Base-by-base conservation (phyloP, 35 echinoderm and acorn worm species). In the Apostichopus californicus region DNA sequence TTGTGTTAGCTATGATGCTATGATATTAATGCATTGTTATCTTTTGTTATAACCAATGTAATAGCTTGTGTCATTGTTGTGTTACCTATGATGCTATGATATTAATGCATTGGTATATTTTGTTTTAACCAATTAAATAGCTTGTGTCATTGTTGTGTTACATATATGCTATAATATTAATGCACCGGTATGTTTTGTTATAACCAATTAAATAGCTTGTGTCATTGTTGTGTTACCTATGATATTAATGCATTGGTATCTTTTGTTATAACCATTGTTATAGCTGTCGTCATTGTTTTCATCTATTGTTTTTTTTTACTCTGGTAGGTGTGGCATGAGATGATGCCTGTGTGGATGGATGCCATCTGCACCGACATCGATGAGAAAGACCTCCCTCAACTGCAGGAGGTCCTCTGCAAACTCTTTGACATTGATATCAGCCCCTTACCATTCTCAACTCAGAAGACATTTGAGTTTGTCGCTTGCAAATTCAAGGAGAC, bases 271-370 rank as follows among this genome's bases (percentile, higher is more conserved):
- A 11, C 71, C n/a, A 18, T 22, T 73, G 71, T 73, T 73, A 22
- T 20, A 22, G 3, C 12, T 75, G 21, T 75, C 2, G 5, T 8
- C 20, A 75, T 20, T 75, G 71, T 75, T 18, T 8, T 61, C 58
- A 8, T 61, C 58, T 61, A 61, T 61, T 61, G 21, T 60, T 52
- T 60, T 9, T 9, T 28, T 73, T 78, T 12, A 54, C 21, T 90
- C 22, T 91, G 21, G 13, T 25, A 99, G 97, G 97, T 99, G 5
- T 99, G 97, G 97, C 95, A 99, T 80, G 92, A 95, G 77, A 99
- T 99, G 25, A 99, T 99, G 97, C 97, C 97, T 13, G 90, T 86
- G 14, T 99, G 97, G 97, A 99, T 99, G 97, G 97, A 99, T 75
- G 92, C 93, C 64, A 96, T 99, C 90, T 94, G 91, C 11, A 80